Evolutionary conservation across 2,113 vertebrate species (phyloP), one percentile per base, ranked within the genome.

Genomic region (Tringa solitaria): DNA sequence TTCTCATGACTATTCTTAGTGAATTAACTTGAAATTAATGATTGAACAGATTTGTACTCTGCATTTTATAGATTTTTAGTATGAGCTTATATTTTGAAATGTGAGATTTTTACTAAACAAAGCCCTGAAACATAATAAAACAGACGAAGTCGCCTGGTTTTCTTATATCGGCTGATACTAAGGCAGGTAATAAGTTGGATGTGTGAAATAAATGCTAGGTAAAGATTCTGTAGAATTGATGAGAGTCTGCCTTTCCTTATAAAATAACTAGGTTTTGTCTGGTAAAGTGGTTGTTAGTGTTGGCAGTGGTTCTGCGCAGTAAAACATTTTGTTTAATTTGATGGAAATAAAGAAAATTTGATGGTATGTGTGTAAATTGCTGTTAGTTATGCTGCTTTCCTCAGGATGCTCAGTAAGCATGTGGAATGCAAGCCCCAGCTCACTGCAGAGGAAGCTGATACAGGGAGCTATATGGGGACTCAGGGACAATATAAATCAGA

Each of bases 331-430:
- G 41, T 84, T 85, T 43, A 14, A 73, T 73, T 81, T 50, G 12
- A 54, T 67, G 28, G 30, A 54, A 83, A 53, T 32, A 64, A 75
- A 69, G 24, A 54, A 87, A 70, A 81, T 23, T 2, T 27, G 22
- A n/a, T 86, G 32, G 18, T 28, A 1, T 54, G 20, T 27, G 4
- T 69, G 27, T 61, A 63, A 81, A 50, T 61, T 35, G 22, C 54
- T 0, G 0, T 37, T 87, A 37, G 35, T 59, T 90, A 14, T 5
- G 5, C 41, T 1, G 2, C 46, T 78, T 56, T 84, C 45, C 27
- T 89, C n/a, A 15, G 57, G 69, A 57, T 43, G 20, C n/a, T 95
- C 53, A 9, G 83, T 61, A 59, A 56, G 33, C 7, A 7, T 45
- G 23, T 3, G 8, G 9, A 50, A 51, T 8, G 16, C 22, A 35